Conservation (phyloP, 2,113 vertebrate genomes). For the Cryptomyrus ogoouensis region DNA sequence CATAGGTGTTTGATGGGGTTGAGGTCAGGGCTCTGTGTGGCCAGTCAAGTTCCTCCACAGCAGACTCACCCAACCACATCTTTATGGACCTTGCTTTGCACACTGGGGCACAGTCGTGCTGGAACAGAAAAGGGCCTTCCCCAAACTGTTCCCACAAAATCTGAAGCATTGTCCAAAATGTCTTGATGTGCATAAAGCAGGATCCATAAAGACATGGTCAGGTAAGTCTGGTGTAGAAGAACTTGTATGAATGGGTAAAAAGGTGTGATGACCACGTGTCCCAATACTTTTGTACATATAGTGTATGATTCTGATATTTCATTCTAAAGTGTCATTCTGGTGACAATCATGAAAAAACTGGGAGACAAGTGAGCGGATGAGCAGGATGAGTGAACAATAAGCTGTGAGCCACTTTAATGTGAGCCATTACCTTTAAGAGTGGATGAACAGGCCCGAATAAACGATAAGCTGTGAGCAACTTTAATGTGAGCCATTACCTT, state of each 20-base stretch:
- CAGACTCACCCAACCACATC: neutral
- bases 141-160: too few relatives aligned
- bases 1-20: neutral
- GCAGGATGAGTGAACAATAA: neutral
- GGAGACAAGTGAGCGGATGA: neutral
- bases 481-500: constrained; percentile 59
- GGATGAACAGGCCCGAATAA: too few relatives aligned
- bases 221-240: neutral
- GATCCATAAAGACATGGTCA: neutral
- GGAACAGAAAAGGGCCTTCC: too few relatives aligned
- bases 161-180: neutral
- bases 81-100: neutral
- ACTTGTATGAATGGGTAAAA: neutral
- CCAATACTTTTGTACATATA: neutral
- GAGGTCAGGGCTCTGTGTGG: neutral
- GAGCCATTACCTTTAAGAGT: constrained; percentile 64
- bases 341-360: neutral
- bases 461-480: neutral
- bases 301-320: neutral
- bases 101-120: neutral
- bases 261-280: neutral
- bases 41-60: neutral
- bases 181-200: neutral
- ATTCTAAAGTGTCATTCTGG: too few relatives aligned
- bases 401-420: neutral